These are phyloP conservation scores for Microchrysa polita DNA, from an alignment of 2,888 invertebrate species.

Conservation along the genomic window DNA sequence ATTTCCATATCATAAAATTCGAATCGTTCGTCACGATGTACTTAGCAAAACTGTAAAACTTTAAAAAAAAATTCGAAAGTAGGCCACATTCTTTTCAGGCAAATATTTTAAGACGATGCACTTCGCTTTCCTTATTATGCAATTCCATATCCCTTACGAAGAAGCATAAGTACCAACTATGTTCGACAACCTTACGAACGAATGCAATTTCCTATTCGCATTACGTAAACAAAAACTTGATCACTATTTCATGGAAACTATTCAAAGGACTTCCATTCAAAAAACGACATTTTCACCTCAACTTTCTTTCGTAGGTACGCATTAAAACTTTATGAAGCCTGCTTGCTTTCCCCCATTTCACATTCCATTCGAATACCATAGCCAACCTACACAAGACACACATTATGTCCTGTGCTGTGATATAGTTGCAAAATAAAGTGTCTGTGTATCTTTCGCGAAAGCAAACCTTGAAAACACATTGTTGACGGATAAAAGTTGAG, in stretches of 20 bases:
- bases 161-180: too few species aligned
- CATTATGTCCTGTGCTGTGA: not conserved
- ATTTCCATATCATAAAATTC: too few species aligned
- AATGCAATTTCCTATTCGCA: too few species aligned
- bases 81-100: too few species aligned
- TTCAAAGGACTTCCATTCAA: conserved; percentile 10
- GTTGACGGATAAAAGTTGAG: conserved; percentile 5
- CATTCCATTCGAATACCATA: conserved; percentile 13
- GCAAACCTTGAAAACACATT: not conserved
- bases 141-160: too few species aligned
- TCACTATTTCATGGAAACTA: conserved; percentile 27
- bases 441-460: not conserved
- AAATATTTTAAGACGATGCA: too few species aligned
- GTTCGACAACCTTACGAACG: too few species aligned
- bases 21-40: too few species aligned
- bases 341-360: conserved; percentile 7
- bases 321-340: conserved; percentile 30
- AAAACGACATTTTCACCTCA: conserved; percentile 34
- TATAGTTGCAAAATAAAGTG: not conserved
- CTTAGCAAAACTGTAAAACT: too few species aligned
- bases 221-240: not conserved
- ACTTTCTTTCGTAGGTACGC: not conserved
- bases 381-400: not conserved
- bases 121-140: too few species aligned
- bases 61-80: too few species aligned